Conservation (phyloP, 2,888 invertebrate species). For the Sisyra nigra region DNA sequence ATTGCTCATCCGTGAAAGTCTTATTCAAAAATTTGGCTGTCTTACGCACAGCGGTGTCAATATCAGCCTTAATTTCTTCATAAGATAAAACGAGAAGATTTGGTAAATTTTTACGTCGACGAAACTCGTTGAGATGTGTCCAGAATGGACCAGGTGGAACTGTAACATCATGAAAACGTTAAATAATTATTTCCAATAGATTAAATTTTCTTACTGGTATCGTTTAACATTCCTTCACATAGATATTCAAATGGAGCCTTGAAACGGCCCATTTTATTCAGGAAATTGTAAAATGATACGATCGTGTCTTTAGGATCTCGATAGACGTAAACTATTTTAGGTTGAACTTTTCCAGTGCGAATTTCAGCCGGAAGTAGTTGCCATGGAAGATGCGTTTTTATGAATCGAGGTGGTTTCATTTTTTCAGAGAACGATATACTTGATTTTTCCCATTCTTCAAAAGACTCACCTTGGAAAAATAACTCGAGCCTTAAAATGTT, state of each 20-base stretch:
- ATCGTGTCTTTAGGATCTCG: constrained; percentile 2
- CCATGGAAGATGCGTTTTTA: constrained; percentile 20
- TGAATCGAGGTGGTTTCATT: constrained; percentile 2
- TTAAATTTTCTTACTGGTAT: too few relatives aligned
- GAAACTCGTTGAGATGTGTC: constrained; percentile 18
- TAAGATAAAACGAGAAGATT: constrained; percentile 19
- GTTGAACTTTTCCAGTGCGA: background rate
- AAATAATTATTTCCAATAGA: too few relatives aligned
- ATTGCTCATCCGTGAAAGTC: background rate
- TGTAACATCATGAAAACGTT: constrained; percentile 16
- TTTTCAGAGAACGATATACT: background rate
- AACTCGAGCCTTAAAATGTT: too few relatives aligned
- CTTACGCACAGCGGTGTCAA: background rate
- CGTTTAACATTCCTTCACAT: too few relatives aligned
- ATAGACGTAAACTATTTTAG: background rate
- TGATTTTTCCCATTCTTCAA: too few relatives aligned
- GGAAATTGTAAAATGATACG: background rate
- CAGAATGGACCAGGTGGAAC: constrained; percentile 20
- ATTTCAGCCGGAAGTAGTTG: constrained; percentile 1
- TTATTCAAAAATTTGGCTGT: background rate
- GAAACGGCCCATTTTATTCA: too few relatives aligned
- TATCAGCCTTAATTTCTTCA: constrained; percentile 25
- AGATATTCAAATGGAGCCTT: too few relatives aligned
- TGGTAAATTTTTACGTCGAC: constrained; percentile 13
- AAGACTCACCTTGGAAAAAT: too few relatives aligned